Conservation (phyloP, 2,113 vertebrate genomes). For the Nibea coibor region DNA sequence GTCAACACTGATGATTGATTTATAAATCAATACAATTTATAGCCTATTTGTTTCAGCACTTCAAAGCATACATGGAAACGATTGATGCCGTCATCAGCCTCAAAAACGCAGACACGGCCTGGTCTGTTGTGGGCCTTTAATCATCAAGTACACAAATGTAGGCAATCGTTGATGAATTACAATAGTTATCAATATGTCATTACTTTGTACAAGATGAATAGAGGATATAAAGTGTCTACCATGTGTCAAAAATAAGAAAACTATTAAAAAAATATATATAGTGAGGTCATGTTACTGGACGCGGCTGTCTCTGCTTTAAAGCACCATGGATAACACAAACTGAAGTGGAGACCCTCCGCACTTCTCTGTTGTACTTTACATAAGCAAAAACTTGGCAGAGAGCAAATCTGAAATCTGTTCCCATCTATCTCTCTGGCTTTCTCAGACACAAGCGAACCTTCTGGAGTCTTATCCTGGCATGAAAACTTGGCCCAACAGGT, state of each 20-base stretch:
- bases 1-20: too few species aligned
- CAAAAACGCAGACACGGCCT: too few species aligned
- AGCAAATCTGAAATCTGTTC: constrained; percentile 41
- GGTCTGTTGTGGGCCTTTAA: neutral
- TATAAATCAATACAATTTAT: neutral
- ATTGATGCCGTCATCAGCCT: neutral
- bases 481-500: constrained; percentile 72
- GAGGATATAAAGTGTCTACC: neutral
- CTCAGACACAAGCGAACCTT: constrained; percentile 41
- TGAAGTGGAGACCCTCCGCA: constrained; percentile 20
- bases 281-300: neutral
- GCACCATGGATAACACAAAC: neutral
- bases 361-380: constrained; percentile 19
- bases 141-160: neutral
- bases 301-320: neutral
- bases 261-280: too few species aligned
- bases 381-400: constrained; percentile 47
- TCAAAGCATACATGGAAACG: neutral
- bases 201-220: neutral
- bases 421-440: constrained; percentile 43
- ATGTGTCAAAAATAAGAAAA: neutral
- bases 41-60: neutral
- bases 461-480: constrained; percentile 67
- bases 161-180: neutral
- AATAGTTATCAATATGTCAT: neutral